Conservation (phyloP, 2,113 vertebrate genomes). For the Thalassoma bifasciatum region DNA sequence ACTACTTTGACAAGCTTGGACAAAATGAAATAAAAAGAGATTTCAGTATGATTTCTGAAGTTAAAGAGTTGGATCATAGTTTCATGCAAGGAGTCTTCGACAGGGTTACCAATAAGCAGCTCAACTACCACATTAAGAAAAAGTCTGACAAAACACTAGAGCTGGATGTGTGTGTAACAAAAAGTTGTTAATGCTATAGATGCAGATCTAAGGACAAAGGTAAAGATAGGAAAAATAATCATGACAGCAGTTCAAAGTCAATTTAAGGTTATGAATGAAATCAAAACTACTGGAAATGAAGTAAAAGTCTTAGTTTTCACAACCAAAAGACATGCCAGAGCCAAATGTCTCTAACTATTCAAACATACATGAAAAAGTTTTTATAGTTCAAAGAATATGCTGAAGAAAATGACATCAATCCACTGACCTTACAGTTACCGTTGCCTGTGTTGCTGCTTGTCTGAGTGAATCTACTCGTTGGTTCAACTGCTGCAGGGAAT, state of each 20-base stretch:
- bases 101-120: background rate
- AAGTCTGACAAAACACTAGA: too few species aligned
- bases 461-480: slow-evolving; percentile 12
- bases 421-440: slow-evolving; percentile 59
- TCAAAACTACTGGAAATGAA: accelerated
- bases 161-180: too few species aligned
- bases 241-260: too few species aligned
- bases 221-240: too few species aligned
- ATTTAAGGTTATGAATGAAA: background rate
- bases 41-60: too few species aligned
- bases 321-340: slow-evolving; percentile 36
- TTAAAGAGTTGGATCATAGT: too few species aligned
- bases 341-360: background rate
- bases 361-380: background rate
- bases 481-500: slow-evolving; percentile 35
- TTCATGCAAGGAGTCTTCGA: too few species aligned
- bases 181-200: too few species aligned
- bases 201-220: too few species aligned
- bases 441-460: slow-evolving; percentile 13
- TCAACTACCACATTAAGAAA: too few species aligned
- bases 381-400: background rate
- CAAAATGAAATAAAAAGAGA: too few species aligned
- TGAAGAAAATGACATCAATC: background rate
- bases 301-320: slow-evolving; percentile 46
- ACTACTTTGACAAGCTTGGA: too few species aligned